These are phyloP conservation scores for Drosophila anceps DNA, from an alignment of 2,888 invertebrate genomes.

Conservation along the genomic window DNA sequence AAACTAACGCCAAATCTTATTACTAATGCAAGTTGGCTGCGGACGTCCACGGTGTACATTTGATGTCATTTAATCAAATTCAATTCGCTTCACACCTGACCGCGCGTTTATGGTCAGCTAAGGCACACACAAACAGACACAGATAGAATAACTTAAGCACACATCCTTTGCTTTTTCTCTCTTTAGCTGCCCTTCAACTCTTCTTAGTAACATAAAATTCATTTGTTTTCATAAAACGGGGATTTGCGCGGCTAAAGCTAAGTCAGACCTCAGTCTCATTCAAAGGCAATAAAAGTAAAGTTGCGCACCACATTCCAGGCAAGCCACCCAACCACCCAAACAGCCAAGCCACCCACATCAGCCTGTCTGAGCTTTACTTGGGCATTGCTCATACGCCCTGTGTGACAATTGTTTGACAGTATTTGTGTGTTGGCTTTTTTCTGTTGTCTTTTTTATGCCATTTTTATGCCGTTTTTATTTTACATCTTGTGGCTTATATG, in stretches of 20 bases:
- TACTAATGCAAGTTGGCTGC: constrained; percentile 9
- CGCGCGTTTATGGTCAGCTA: constrained; percentile 28
- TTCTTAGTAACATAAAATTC: constrained; percentile 62
- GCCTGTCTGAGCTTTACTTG: constrained; percentile 39
- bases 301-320: background rate
- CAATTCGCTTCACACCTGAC: constrained; percentile 65
- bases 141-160: background rate
- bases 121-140: constrained; percentile 4
- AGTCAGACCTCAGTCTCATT: constrained; percentile 34
- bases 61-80: constrained; percentile 69
- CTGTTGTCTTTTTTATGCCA: constrained; percentile 6
- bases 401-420: constrained; percentile 61
- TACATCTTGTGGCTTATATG: constrained; percentile 11
- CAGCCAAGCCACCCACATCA: background rate
- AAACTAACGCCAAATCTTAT: constrained; percentile 27
- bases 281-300: constrained; percentile 57
- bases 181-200: background rate
- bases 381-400: constrained; percentile 65
- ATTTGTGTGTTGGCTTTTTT: constrained; percentile 11
- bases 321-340: background rate
- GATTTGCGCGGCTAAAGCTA: constrained; percentile 60
- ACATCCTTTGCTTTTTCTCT: background rate
- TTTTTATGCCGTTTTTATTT: constrained; percentile 12
- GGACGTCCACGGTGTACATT: constrained; percentile 1
- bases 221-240: constrained; percentile 79